These are phyloP conservation scores for Cliona cf. orientalis DNA, from an alignment of 37 sponge, comb jelly and placozoan species.

Conservation along the genomic window DNA sequence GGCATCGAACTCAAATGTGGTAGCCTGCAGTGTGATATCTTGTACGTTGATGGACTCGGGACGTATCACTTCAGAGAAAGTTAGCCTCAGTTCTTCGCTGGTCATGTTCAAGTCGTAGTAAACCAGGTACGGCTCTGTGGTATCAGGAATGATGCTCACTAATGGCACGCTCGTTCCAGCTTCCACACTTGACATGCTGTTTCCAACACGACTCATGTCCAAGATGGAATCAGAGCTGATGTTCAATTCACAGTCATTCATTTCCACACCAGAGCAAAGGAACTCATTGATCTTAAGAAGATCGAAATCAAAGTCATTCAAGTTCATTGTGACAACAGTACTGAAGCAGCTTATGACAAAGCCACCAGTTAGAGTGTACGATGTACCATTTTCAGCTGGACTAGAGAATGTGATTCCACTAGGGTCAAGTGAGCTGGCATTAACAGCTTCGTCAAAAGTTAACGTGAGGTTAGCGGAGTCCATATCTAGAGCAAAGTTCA, in stretches of 20 bases:
- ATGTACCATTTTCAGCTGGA: background rate
- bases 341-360: slow-evolving; percentile 74
- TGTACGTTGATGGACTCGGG: background rate
- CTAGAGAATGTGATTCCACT: slow-evolving; percentile 37
- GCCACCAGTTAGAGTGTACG: slow-evolving; percentile 75
- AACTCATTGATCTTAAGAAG: slow-evolving; percentile 42
- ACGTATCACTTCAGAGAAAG: slow-evolving; percentile 80
- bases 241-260: slow-evolving; percentile 50
- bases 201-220: slow-evolving; percentile 71
- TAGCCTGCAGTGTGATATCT: slow-evolving; percentile 60
- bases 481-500: slow-evolving; percentile 74
- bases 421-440: slow-evolving; percentile 64
- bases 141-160: slow-evolving; percentile 44
- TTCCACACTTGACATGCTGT: slow-evolving; percentile 19
- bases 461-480: slow-evolving; percentile 77
- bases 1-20: slow-evolving; percentile 59
- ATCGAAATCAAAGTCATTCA: slow-evolving; percentile 84
- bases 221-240: slow-evolving; percentile 43
- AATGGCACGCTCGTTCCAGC: background rate
- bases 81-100: slow-evolving; percentile 71
- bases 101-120: slow-evolving; percentile 84
- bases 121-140: slow-evolving; percentile 70
- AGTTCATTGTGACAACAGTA: slow-evolving; percentile 55
- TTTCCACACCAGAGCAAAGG: slow-evolving; percentile 35
- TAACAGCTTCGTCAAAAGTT: slow-evolving; percentile 86